Conservation (phyloP, 2,888 invertebrate genomes). For the Mesodorylaimus sp. region DNA sequence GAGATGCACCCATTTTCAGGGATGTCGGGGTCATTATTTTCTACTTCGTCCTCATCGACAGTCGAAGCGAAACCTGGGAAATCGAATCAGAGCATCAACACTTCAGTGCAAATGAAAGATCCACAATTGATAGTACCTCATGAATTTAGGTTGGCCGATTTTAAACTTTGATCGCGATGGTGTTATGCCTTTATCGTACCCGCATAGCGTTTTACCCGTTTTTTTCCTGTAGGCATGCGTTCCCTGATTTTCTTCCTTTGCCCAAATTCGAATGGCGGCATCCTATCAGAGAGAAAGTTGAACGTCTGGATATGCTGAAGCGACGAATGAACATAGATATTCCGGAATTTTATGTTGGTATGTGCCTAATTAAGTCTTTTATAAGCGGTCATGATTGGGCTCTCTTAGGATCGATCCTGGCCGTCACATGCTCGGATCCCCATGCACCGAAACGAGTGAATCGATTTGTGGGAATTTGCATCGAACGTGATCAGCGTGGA, state of each 20-base stretch:
- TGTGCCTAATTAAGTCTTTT: conserved; percentile 27
- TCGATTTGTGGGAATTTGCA: conserved; percentile 83
- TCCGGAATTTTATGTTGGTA: conserved; percentile 94
- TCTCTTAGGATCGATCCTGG: conserved; percentile 57
- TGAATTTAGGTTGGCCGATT: too few species aligned
- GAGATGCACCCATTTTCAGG: too few species aligned
- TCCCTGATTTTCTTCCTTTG: conserved; percentile 80
- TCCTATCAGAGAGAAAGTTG: conserved; percentile 60
- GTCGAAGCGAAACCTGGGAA: too few species aligned
- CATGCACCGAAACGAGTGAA: conserved; percentile 64
- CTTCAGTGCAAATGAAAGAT: too few species aligned
- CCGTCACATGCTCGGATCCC: conserved; percentile 65
- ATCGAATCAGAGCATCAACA: too few species aligned
- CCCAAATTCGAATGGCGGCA: conserved; percentile 60
- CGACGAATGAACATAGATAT: conserved; percentile 61
- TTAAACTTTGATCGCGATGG: too few species aligned
- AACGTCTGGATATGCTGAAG: conserved; percentile 75
- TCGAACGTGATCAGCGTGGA: conserved; percentile 60
- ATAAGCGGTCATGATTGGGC: background rate
- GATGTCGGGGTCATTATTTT: too few species aligned
- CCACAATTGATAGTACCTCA: too few species aligned
- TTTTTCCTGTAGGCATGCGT: too few species aligned
- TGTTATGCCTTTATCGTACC: too few species aligned
- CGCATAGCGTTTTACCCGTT: too few species aligned
- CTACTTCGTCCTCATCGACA: too few species aligned